Evolutionary conservation across 2,888 invertebrate species (phyloP), one percentile per base, ranked within the genome.

Genomic region (Protonemura montana): DNA sequence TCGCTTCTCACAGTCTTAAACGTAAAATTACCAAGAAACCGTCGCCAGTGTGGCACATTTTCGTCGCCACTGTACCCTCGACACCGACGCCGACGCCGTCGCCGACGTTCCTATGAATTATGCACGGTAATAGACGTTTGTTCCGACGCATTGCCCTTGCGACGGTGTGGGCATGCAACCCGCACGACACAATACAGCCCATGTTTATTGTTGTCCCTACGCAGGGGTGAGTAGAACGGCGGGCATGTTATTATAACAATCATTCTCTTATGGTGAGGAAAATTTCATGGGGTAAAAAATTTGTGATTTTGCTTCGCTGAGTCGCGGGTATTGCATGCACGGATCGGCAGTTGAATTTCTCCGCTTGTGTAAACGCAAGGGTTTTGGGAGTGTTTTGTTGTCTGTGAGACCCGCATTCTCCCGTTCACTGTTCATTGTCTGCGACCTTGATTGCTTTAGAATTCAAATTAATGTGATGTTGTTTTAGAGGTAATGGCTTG

Each of bases 41-140:
- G 35, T 6, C 35, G 35, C 35, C 3, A n/a, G n/a, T 10, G 35
- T 35, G 35, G 10, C 3, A 59, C 59, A 59, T 59, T 59, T 59
- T 59, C 16, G 13, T 1, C 59, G 59, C 16, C 13, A 7, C 59
- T 59, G 59, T 59, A 59, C 59, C 59, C 6, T 13, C 59, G 59
- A 59, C 16, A 2, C 21, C 59, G 16, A 59, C 59, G 59, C 16
- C 35, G 59, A 59, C 13, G 59, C 59, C 10, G 10, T 6, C 35
- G 35, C 35, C 35, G 35, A 35, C 35, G 35, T 35, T 35, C 35
- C 35, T 35, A 59, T 59, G 59, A 59, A 59, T 59, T 59, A 59
- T 59, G 59, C 59, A 59, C 59, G 21, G 59, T 59, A 59, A 59
- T 59, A 59, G 59, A 59, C 59, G 59, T 59, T 59, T 59, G 59